These are phyloP conservation scores for Drosophila melanica DNA, from an alignment of 1,140 invertebrate genomes.

Conservation along the genomic window DNA sequence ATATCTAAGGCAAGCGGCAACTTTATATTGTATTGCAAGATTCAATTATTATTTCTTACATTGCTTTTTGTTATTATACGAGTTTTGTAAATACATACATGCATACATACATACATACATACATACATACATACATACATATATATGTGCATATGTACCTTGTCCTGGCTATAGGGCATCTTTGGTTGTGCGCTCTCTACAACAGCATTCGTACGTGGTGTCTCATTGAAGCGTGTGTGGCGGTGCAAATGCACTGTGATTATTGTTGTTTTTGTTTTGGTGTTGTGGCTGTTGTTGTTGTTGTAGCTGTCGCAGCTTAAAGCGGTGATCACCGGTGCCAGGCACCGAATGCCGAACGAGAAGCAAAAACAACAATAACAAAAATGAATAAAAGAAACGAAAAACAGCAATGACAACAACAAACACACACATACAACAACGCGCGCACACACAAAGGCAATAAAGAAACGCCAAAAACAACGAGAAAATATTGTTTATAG, in stretches of 20 bases:
- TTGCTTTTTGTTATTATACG: too few relatives aligned
- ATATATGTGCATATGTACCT: neutral
- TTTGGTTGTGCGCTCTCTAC: neutral
- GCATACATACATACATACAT: neutral
- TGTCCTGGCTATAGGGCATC: constrained; percentile 2
- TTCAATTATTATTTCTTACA: too few relatives aligned
- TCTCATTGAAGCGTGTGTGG: neutral
- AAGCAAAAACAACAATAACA: constrained; percentile 21
- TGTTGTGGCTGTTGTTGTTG: constrained; percentile 42
- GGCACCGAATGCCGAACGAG: constrained; percentile 58
- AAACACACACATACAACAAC: constrained; percentile 26
- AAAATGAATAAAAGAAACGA: constrained; percentile 16
- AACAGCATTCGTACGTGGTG: constrained; percentile 2
- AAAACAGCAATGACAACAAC: constrained; percentile 32
- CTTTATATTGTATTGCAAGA: too few relatives aligned
- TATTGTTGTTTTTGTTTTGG: constrained; percentile 51
- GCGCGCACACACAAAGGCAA: constrained; percentile 53
- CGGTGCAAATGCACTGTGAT: constrained; percentile 71
- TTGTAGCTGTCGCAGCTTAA: constrained; percentile 55
- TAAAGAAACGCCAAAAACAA: constrained; percentile 56
- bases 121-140: neutral
- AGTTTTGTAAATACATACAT: too few relatives aligned
- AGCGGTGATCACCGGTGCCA: constrained; percentile 76
- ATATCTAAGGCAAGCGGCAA: too few relatives aligned
- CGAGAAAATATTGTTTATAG: constrained; percentile 58